Base-by-base conservation (phyloP, 2,797 vertebrate species). In the Phyllotis vaccarum region DNA sequence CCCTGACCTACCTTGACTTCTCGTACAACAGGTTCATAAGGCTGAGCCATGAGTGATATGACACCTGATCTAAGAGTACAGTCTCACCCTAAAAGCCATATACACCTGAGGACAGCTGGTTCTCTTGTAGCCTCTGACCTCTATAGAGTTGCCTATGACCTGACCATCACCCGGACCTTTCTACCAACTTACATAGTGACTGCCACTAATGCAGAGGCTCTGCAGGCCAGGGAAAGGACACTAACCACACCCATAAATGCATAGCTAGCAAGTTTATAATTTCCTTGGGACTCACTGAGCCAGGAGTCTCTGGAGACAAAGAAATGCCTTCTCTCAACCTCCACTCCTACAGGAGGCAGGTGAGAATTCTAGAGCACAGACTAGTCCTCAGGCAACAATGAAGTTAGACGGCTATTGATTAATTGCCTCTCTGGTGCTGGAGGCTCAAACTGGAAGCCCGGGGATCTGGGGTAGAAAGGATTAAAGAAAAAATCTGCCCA, bases 111-210 rank as follows among this genome's bases (percentile, higher is more conserved):
- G 31, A 56, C 49, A 64, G 62, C 70, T 34, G 58, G 40, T 27
- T 24, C 64, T 74, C 27, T 13, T 9, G 27, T 22, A 6, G 2
- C 19, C 0, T 8, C 16, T 0, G 0, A 21, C 13, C 11, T 31
- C 22, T 2, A 19, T 17, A 40, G 40, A 43, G 46, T 19, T 22
- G 6, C 40, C 66, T 24, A 3, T 2, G 29, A 56, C 29, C 52
- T 40, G 22, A 17, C 4, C 12, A 12, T 64, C 62, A 54, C 29
- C 56, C 46, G 52, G 76, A 31, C 49, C 66, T 81, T 43, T 40
- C 54, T 43, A 62, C 3, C 2, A 27, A 14, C 43, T n/a, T 46
- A 43, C 21, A 22, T 0, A 0, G 11, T 82, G 86, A 29, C 1
- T 0, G 7, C 37, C 52, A 75, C 60, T 27, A 0, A 2, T 1